Percentiles rank a stretch among this genome's conserved stretches.
phyloP scores from a whole-genome alignment of 2,888 invertebrate genomes.

The Apoderus coryli region DNA sequence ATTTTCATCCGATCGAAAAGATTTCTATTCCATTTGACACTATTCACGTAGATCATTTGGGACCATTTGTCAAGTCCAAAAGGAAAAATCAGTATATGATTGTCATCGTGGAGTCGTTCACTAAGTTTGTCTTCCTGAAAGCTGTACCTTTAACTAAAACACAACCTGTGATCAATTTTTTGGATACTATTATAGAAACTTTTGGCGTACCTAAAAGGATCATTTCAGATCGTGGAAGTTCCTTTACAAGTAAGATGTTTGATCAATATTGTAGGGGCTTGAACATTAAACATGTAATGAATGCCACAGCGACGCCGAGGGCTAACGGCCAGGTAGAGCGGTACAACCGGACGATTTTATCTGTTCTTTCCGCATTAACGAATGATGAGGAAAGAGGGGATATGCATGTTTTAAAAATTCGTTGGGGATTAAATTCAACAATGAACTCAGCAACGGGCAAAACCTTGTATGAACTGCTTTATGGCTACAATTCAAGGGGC shows the following conservation, averaged over 20 bases:
- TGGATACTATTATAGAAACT: slow-evolving; percentile 12
- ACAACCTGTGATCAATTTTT: slow-evolving; percentile 9
- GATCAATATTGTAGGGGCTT: slow-evolving; percentile 7
- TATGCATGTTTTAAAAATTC: slow-evolving; percentile 10
- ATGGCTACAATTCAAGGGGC: slow-evolving; percentile 12
- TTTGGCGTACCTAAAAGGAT: slow-evolving; percentile 14
- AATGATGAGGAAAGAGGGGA: no score
- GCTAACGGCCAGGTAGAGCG: no score
- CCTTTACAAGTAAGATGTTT: slow-evolving; percentile 14
- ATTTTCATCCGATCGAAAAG: slow-evolving; percentile 1
- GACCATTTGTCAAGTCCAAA: slow-evolving; percentile 5
- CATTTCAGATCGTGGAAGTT: slow-evolving; percentile 13
- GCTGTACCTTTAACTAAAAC: slow-evolving; percentile 14
- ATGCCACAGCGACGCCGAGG: no score
- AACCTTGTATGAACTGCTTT: slow-evolving; percentile 13
- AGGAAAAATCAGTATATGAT: no score
- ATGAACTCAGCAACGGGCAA: no score
- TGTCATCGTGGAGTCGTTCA: no score
- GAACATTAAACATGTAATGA: no score
- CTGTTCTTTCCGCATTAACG: no score
- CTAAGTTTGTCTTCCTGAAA: no score
- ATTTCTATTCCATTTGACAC: neutral
- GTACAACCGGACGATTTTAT: no score
- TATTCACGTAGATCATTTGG: slow-evolving; percentile 3
- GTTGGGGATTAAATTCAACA: slow-evolving; percentile 14